phyloP scores from a whole-genome alignment of 2,797 vertebrate genomes.

The Nothura maculosa region DNA sequence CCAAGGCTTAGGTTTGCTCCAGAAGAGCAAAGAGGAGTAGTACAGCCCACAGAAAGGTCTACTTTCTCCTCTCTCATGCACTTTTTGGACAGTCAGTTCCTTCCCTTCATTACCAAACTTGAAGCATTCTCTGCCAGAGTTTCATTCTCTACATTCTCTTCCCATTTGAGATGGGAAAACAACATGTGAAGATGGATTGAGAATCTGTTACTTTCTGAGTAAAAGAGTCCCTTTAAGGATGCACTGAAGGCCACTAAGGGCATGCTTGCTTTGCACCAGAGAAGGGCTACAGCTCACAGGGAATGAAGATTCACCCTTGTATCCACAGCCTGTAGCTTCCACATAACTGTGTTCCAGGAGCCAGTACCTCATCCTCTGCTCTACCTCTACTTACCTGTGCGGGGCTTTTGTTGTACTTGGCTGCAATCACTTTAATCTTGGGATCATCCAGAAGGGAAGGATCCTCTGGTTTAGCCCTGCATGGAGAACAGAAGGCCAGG shows the following conservation, averaged over 20 bases:
- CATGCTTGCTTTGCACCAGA: background rate
- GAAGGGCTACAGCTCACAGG: background rate
- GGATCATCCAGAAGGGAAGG: conserved; percentile 35
- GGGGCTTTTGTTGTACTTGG: conserved; percentile 76
- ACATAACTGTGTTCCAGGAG: background rate
- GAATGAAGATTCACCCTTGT: background rate
- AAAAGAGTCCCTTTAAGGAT: too few relatives aligned
- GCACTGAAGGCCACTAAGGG: too few relatives aligned
- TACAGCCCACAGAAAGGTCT: background rate
- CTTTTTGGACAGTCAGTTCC: background rate
- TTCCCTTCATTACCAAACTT: background rate
- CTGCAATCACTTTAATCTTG: conserved; percentile 83
- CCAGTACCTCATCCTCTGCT: too few relatives aligned
- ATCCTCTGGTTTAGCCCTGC: background rate
- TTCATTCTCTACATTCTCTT: background rate
- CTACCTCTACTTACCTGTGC: background rate
- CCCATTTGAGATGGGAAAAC: background rate
- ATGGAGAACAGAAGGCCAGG: background rate
- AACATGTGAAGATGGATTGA: too few relatives aligned
- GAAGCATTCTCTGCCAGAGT: background rate
- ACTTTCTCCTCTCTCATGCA: background rate
- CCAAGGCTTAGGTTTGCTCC: background rate
- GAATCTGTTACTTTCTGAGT: too few relatives aligned
- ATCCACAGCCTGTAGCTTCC: too few relatives aligned
- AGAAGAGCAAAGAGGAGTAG: background rate